Evolutionary conservation across 1,140 invertebrate genomes (phyloP), one percentile per base, ranked within the genome.

Genomic region (Drosophila micromelanica): DNA sequence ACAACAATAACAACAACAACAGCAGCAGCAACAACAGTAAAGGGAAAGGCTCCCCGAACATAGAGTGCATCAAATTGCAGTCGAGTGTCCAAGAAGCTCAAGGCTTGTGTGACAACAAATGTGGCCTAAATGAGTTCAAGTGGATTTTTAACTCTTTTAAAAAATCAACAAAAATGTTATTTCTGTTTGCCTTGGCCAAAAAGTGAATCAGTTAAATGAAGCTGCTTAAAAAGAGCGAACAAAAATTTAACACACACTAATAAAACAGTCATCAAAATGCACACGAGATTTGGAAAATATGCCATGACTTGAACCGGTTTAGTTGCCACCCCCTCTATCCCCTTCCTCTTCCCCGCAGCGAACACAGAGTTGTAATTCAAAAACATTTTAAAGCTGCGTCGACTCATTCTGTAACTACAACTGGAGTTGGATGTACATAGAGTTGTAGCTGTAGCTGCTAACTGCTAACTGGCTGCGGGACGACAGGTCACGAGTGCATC

Each of bases 41-140:
- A 81, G 73, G 79, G 73, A 80, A 81, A 78, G 63, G 68, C 55
- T 61, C 55, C 23, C 20, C 5, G 12, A 46, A 46, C 62, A 32
- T 48, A 7, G 70, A 74, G 43, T 79, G 80, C 80, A 78, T 78
- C 80, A 78, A 78, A 76, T 84, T 84, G 80, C 76, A 78, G 38
- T 38, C 55, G 54, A 65, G 52, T 52, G 49, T 52, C 49, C 49
- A 17, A 52, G 49, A 51, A 2, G 27, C 48, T 20, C 37, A 55
- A 55, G 52, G 52, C 52, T 55, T 20, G 15, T 38, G 11, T 35
- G 23, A 20, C 15, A 11, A 17, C 35, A 38, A 23, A 27, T 38
- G 37, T 20, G n/a, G 17, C 38, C 38, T 15, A 56, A 45, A 45
- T 80, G 61, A 76, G 78, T 67, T 80, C 78, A 80, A 80, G 78